phyloP scores from a whole-genome alignment of 2,888 invertebrate species.

The Arge pagana region DNA sequence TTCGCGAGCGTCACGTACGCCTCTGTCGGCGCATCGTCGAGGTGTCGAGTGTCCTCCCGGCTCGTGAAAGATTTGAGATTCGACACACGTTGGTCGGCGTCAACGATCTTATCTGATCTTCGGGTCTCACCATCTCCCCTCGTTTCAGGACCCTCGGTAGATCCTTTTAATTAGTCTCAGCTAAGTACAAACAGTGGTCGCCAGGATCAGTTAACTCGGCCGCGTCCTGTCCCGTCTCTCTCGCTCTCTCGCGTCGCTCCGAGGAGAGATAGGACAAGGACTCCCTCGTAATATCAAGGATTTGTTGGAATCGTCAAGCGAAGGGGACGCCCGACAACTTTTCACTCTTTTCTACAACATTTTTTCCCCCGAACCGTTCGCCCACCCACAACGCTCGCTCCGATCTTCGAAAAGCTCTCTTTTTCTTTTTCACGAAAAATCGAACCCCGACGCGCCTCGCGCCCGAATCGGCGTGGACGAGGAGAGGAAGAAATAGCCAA shows the following conservation, averaged over 20 bases:
- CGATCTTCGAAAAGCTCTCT: neutral
- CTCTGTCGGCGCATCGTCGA: too few species aligned
- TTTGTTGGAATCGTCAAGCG: slow-evolving; percentile 14
- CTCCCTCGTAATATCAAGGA: slow-evolving; percentile 17
- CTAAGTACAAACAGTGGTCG: slow-evolving; percentile 40
- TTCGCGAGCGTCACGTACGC: too few species aligned
- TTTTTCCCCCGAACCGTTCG: neutral
- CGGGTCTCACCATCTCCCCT: slow-evolving; percentile 5
- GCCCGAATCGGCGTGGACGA: too few species aligned
- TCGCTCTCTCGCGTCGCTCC: neutral
- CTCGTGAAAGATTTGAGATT: too few species aligned
- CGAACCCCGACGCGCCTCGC: too few species aligned
- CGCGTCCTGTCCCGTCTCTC: slow-evolving; percentile 2
- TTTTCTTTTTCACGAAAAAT: too few species aligned
- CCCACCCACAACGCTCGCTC: slow-evolving; percentile 4
- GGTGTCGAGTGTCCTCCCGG: too few species aligned
- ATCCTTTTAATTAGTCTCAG: slow-evolving; percentile 54
- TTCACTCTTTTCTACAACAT: slow-evolving; percentile 9
- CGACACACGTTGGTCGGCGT: slow-evolving; percentile 36
- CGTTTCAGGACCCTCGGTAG: slow-evolving; percentile 33
- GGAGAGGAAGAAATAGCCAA: too few species aligned
- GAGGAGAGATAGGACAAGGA: slow-evolving; percentile 7
- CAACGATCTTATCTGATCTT: slow-evolving; percentile 43
- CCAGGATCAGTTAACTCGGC: slow-evolving; percentile 28
- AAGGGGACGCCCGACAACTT: slow-evolving; percentile 11